Evolutionary conservation across 2,113 vertebrate genomes (phyloP).

Genomic region (Odobenus rosmarus): DNA sequence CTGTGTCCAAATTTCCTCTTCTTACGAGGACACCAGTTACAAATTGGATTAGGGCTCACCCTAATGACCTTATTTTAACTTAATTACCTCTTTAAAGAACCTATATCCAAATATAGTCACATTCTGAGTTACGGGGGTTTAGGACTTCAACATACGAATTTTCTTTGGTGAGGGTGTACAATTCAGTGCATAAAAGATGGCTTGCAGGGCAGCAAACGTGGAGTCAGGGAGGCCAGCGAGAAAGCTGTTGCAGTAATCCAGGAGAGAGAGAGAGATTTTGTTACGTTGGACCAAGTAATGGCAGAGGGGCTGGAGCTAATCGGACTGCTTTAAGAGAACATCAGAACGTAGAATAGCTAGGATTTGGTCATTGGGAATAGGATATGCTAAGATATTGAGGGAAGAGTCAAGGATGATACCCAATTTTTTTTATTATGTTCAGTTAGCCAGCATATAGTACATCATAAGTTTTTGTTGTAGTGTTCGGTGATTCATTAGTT

Average conservation of each 20-base stretch:
- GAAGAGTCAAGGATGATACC: background rate
- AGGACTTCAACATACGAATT: background rate
- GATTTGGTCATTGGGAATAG: background rate
- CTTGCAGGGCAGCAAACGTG: background rate
- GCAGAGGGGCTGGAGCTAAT: background rate
- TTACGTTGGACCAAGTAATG: background rate
- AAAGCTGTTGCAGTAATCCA: background rate
- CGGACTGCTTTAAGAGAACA: background rate
- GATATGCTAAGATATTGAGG: background rate
- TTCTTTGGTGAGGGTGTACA: background rate
- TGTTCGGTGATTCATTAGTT: too few relatives aligned
- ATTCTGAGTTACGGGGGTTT: background rate
- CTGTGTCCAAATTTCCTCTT: background rate
- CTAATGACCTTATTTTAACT: conserved; percentile 18
- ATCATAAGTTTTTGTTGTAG: too few relatives aligned
- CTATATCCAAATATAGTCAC: background rate
- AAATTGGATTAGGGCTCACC: background rate
- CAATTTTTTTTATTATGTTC: background rate
- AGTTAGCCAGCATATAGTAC: too few relatives aligned
- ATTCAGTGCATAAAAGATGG: background rate
- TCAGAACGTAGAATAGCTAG: background rate
- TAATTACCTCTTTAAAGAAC: background rate
- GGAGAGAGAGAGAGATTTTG: background rate
- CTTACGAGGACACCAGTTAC: background rate
- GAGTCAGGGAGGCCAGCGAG: background rate